Percentiles rank a stretch among this genome's conserved stretches.
These are phyloP conservation scores for Manduca sexta DNA, from an alignment of 1,140 invertebrate genomes.

Conservation along the genomic window DNA sequence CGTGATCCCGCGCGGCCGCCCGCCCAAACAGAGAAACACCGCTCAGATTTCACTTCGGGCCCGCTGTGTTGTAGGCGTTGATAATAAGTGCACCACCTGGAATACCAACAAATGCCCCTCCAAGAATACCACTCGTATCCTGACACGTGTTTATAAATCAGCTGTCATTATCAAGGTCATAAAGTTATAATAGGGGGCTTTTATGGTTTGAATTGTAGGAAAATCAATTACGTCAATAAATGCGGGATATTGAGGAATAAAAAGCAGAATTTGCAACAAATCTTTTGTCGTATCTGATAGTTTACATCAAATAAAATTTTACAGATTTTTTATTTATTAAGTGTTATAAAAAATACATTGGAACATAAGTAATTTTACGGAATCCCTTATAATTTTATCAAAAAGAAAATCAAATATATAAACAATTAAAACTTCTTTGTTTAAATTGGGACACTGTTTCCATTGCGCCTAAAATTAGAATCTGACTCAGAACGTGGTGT, in stretches of 20 bases:
- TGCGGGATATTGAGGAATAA: too few species aligned
- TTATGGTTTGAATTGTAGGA: too few species aligned
- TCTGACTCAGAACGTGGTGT: slow-evolving; percentile 50
- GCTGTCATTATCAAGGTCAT: slow-evolving; percentile 40
- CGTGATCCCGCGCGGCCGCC: slow-evolving; percentile 56
- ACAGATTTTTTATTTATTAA: too few species aligned
- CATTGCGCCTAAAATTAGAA: slow-evolving; percentile 54
- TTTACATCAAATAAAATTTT: too few species aligned
- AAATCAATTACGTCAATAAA: too few species aligned
- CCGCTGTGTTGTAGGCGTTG: slow-evolving; percentile 24
- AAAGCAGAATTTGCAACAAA: too few species aligned
- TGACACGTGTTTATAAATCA: slow-evolving; percentile 20
- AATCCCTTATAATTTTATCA: too few species aligned
- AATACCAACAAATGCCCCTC: slow-evolving; percentile 2
- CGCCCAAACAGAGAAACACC: slow-evolving; percentile 71
- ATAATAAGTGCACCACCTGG: slow-evolving; percentile 12
- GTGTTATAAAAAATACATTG: too few species aligned
- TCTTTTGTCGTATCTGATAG: too few species aligned
- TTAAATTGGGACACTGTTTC: slow-evolving; percentile 48
- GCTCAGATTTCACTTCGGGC: slow-evolving; percentile 60
- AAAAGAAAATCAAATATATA: not conserved
- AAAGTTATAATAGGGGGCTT: slow-evolving; percentile 11
- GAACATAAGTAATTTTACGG: too few species aligned
- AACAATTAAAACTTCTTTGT: slow-evolving; percentile 8
- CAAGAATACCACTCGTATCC: slow-evolving; percentile 3